Base-by-base conservation (phyloP, 2,113 vertebrate species). In the Podarcis cretensis region DNA sequence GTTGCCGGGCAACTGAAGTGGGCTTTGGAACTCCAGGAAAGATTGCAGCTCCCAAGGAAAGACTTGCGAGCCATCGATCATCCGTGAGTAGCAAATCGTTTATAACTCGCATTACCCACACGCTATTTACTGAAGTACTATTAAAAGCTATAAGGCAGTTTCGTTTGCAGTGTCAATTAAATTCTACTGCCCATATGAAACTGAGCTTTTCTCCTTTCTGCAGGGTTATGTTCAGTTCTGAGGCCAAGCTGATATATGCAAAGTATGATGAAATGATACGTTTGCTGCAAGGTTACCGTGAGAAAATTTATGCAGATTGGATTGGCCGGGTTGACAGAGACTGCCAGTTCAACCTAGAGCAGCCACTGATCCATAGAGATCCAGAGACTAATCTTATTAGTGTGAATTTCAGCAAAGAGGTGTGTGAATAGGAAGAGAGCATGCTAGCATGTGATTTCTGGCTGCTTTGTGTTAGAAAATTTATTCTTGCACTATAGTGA, bases 391-490 rank as follows among this genome's bases (percentile, higher is more conserved):
- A n/a, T 18, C 74, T 97, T 32, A 93, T 98, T 87, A 92, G 59
- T 0, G 96, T 98, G 32, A 97, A 96, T 94, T 98, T 98, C 94
- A 96, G 89, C 95, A 96, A 71, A n/a, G 93, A 96, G 97, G 98
- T 98, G 0, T 0, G 97, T 92, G 80, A 78, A 43, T 1, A 77
- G 32, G 0, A 0, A 20, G 68, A 9, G 32, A 54, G 30, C 27
- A 4, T n/a, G 2, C 37, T 83, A 66, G 6, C 6, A 6, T 66
- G 21, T 82, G 13, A 35, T 25, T 16, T 66, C 40, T 48, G 35
- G n/a, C 13, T 25, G 12, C 73, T 74, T 21, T 20, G 48, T 54
- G 48, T 54, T 54, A 54, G 48, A 54, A 54, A 54, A 63, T 63
- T 5, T 63, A 63, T 63, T 63, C 20, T 63, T 14, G 59, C 4